phyloP scores from a whole-genome alignment of 2,797 vertebrate genomes.

The Poecile montanus region DNA sequence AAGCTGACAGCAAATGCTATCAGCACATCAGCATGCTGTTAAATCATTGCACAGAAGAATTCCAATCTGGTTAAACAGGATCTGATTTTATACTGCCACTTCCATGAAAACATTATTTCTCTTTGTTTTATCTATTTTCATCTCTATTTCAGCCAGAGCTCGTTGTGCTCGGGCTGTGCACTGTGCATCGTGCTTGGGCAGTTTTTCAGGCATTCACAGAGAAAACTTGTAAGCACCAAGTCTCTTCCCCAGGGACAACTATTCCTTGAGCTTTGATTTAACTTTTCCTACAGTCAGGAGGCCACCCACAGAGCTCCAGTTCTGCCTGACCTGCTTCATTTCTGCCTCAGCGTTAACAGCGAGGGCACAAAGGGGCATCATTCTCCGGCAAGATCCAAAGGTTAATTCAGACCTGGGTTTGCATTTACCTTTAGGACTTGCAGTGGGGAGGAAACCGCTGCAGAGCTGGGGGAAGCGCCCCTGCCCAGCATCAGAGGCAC shows the following conservation, averaged over 20 bases:
- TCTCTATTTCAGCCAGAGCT: neutral
- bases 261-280: constrained; percentile 50
- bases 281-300: constrained; percentile 15
- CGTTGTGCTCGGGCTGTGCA: neutral
- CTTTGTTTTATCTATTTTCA: neutral
- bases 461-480: neutral
- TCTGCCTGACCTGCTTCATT: constrained; percentile 7
- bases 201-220: neutral
- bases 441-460: neutral
- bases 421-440: neutral
- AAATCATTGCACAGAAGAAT: constrained; percentile 42
- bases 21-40: constrained; percentile 30
- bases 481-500: neutral
- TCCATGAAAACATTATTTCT: neutral
- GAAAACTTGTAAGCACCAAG: neutral
- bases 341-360: neutral
- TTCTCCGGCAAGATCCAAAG: neutral
- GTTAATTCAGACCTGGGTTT: neutral
- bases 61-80: constrained; percentile 23
- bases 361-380: neutral
- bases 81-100: constrained; percentile 15
- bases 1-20: neutral
- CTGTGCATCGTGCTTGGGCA: neutral
- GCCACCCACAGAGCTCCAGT: constrained; percentile 40
- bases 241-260: constrained; percentile 34